phyloP scores from a whole-genome alignment of 2,888 invertebrate species.

The Drosophila mettleri region DNA sequence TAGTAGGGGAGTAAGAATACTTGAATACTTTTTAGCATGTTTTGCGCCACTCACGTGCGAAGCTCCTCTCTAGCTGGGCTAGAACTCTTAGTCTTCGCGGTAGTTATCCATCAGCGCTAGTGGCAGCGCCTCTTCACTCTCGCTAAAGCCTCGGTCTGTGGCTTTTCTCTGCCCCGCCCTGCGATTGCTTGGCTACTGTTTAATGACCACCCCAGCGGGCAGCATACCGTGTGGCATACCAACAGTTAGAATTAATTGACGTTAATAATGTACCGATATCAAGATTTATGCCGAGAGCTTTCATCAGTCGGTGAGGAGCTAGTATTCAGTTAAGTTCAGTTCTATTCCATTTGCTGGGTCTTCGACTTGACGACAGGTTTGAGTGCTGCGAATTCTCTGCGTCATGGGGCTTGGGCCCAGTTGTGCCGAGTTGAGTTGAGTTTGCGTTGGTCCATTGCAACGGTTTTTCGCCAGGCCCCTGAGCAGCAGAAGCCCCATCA shows the following conservation, averaged over 20 bases:
- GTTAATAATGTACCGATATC: slow-evolving; percentile 78
- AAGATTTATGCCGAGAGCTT: slow-evolving; percentile 62
- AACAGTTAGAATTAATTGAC: slow-evolving; percentile 78
- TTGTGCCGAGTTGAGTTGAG: slow-evolving; percentile 7
- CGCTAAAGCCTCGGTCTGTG: slow-evolving; percentile 12
- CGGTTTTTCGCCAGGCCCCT: slow-evolving; percentile 46
- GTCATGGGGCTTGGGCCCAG: slow-evolving; percentile 11
- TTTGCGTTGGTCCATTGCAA: slow-evolving; percentile 58
- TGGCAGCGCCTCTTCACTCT: slow-evolving; percentile 38
- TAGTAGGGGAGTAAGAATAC: background rate
- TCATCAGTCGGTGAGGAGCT: slow-evolving; percentile 29
- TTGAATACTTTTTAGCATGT: too few species aligned
- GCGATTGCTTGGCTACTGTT: slow-evolving; percentile 44
- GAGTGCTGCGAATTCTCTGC: slow-evolving; percentile 25
- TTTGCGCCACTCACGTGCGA: slow-evolving; percentile 4
- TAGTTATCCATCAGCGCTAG: slow-evolving; percentile 39
- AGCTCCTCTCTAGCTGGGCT: slow-evolving; percentile 3
- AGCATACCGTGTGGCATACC: slow-evolving; percentile 51
- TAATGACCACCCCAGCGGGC: slow-evolving; percentile 66
- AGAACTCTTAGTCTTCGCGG: slow-evolving; percentile 4
- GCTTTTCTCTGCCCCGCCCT: slow-evolving; percentile 32
- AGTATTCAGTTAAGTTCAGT: slow-evolving; percentile 4
- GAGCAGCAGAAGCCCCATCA: slow-evolving; percentile 38
- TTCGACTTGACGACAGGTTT: slow-evolving; percentile 42
- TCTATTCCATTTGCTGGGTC: slow-evolving; percentile 45